These are phyloP conservation scores for Lytechinus pictus DNA, from an alignment of 35 echinoderm and acorn worm genomes.

Conservation along the genomic window DNA sequence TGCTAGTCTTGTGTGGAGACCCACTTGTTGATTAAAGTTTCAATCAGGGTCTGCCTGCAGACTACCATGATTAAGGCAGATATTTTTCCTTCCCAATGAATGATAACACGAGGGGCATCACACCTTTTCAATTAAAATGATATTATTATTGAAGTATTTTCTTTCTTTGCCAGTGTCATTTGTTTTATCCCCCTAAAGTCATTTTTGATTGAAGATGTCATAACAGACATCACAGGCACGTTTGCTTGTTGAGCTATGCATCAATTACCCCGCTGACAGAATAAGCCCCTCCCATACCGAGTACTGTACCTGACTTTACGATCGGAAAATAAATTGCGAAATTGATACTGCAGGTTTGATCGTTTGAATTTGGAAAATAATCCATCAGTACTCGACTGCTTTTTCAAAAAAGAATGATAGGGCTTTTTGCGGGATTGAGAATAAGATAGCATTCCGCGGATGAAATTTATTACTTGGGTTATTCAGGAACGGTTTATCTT, in stretches of 20 bases:
- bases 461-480: constrained; percentile 22
- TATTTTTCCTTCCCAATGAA: no score
- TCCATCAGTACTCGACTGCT: neutral
- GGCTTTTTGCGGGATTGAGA: neutral
- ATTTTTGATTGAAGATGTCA: neutral
- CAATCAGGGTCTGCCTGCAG: no score
- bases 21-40: no score
- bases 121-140: constrained; percentile 13
- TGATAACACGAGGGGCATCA: neutral
- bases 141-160: neutral
- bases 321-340: constrained; percentile 36
- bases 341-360: constrained; percentile 38
- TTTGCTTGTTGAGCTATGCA: neutral
- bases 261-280: neutral
- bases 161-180: neutral
- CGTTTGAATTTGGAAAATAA: neutral
- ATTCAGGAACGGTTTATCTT: neutral
- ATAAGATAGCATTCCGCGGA: neutral
- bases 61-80: no score
- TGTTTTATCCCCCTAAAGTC: neutral
- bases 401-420: neutral
- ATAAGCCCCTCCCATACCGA: neutral
- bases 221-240: neutral
- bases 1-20: no score
- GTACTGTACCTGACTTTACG: constrained; percentile 37